Base-by-base conservation (phyloP, 1,140 invertebrate genomes). In the Rhagoletis pomonella region DNA sequence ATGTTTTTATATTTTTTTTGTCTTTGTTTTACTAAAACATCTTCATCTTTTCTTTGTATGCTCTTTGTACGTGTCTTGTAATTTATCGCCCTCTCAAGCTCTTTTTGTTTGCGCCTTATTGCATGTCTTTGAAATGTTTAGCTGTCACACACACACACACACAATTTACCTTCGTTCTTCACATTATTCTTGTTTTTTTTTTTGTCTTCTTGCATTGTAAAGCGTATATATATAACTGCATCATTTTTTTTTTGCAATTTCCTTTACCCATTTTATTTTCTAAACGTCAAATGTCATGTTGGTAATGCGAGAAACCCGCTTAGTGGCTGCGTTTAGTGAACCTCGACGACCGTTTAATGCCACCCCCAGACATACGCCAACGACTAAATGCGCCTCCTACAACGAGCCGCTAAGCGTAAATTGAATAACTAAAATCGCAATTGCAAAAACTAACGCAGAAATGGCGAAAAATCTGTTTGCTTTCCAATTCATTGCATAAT, bases 71-170 rank as follows among this genome's bases (percentile, higher is more conserved):
- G 12, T 62, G 12, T 12, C 17, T 62, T 62, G 12, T 62, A 17
- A 55, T 47, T 58, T n/a, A 6, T 3, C 42, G 47, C 29, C 29
- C 29, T 29, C 29, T 29, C 29, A 1, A 29, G 29, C 29, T 29
- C n/a, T 55, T n/a, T 14, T 81, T 29, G 29, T 50, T 81, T 81
- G 14, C 73, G 73, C n/a, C 47, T 81, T 81, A 55, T 81, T 81
- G 73, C 73, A 81, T 81, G 73, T n/a, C 47, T 55, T 73, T 81
- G 73, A 81, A 81, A 81, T 29, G 47, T 81, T 55, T 50, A 67
- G 4, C 6, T 67, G 29, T 55, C 42, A 81, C 29, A 29, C 29
- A 29, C 29, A 29, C 29, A 29, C 29, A 7, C 73, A 55, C 47
- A 81, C 47, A 55, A 62, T 14, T 62, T 62, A 4, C 60, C 4